phyloP scores from a whole-genome alignment of 1,140 invertebrate species.

The Brachionus asplanchnoidis region DNA sequence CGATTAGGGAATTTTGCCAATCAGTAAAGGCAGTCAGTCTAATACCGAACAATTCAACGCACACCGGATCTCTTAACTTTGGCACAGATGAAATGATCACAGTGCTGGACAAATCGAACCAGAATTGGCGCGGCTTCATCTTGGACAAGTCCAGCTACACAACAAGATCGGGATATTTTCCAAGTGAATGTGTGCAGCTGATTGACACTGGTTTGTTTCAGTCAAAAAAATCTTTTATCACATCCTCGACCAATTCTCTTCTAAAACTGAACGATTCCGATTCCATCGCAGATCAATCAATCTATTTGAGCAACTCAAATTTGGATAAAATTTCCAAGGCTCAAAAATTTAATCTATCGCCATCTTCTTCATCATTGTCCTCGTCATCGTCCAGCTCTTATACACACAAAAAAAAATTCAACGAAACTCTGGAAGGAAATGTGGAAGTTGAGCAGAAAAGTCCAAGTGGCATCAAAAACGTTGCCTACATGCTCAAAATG shows the following conservation, averaged over 20 bases:
- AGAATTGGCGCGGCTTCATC: constrained; percentile 53
- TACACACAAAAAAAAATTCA: not conserved
- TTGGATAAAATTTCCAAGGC: constrained; percentile 6
- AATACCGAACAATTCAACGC: constrained; percentile 10
- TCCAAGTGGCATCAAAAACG: not conserved
- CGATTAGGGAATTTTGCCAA: constrained; percentile 55
- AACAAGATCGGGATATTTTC: constrained; percentile 55
- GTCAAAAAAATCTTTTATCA: constrained; percentile 47
- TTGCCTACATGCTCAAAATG: not conserved
- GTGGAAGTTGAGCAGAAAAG: not conserved
- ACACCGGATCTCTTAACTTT: constrained; percentile 13
- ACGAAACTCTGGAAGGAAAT: not conserved
- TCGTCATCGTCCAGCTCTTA: constrained; percentile 6
- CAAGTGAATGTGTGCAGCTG: constrained; percentile 55
- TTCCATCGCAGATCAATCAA: not conserved
- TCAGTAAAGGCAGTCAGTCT: not conserved
- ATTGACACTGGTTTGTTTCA: constrained; percentile 47
- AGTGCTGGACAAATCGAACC: constrained; percentile 46
- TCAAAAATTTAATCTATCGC: not conserved
- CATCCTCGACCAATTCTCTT: constrained; percentile 47
- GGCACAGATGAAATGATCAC: constrained; percentile 55
- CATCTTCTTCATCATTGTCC: not conserved
- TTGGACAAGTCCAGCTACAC: constrained; percentile 48
- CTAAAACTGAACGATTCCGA: not conserved
- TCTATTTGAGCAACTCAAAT: not conserved